phyloP scores from a whole-genome alignment of 1,140 invertebrate genomes.

The Choristoneura fumiferana region DNA sequence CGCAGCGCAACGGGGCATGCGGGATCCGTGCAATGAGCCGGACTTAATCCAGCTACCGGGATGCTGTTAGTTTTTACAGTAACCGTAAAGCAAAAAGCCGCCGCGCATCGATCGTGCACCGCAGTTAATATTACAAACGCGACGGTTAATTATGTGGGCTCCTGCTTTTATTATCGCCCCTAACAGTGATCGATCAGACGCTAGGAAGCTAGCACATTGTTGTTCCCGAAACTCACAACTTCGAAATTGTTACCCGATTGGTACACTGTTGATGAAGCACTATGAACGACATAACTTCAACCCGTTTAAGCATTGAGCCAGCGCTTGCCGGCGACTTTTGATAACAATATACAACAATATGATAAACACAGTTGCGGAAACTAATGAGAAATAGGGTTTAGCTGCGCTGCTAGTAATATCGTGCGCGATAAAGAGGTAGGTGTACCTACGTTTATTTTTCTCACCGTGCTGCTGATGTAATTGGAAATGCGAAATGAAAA shows the following conservation, averaged over 20 bases:
- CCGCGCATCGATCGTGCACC: conserved; percentile 40
- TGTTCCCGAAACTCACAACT: conserved; percentile 10
- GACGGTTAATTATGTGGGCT: conserved; percentile 17
- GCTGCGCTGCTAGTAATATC: too few relatives aligned
- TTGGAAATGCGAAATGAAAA: conserved; percentile 2
- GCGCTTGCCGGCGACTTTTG: conserved; percentile 1
- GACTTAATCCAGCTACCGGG: conserved; percentile 45
- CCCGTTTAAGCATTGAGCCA: conserved; percentile 10
- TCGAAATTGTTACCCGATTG: conserved; percentile 18
- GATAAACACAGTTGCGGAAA: too few relatives aligned
- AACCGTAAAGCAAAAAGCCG: conserved; percentile 44
- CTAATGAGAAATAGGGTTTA: too few relatives aligned
- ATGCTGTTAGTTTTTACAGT: conserved; percentile 58
- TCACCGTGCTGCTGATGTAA: not conserved
- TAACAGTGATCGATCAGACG: conserved; percentile 21
- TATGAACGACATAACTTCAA: conserved; percentile 20
- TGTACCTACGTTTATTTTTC: conserved; percentile 8
- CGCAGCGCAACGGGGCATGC: conserved; percentile 37
- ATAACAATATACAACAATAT: too few relatives aligned
- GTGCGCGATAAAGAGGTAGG: too few relatives aligned
- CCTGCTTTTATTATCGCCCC: conserved; percentile 19
- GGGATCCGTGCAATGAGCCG: conserved; percentile 46
- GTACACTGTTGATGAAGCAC: conserved; percentile 24
- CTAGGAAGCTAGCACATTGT: conserved; percentile 5
- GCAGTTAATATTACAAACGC: conserved; percentile 6